phyloP scores from a whole-genome alignment of 1,140 invertebrate genomes.

The Asobara japonica region DNA sequence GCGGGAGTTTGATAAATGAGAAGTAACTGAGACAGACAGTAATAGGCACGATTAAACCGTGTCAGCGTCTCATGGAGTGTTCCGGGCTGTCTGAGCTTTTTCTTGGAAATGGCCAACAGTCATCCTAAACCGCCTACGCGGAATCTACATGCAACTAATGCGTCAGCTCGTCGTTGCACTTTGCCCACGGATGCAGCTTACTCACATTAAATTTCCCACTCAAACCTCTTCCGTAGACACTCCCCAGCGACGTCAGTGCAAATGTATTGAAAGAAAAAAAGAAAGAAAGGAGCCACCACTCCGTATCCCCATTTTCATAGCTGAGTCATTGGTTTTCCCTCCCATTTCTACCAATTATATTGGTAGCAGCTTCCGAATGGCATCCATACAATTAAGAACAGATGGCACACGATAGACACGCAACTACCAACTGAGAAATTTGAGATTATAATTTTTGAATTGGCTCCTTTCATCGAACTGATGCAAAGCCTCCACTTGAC shows the following conservation, averaged over 20 bases:
- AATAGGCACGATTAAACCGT: slow-evolving; percentile 1
- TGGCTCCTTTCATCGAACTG: too few species aligned
- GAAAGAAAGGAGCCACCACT: too few species aligned
- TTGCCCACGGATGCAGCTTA: slow-evolving; percentile 8
- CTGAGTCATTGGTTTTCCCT: too few species aligned
- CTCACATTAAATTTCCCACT: neutral
- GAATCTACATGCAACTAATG: neutral
- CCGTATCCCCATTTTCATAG: too few species aligned
- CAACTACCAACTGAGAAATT: too few species aligned
- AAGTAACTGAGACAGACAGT: neutral
- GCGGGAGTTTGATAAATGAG: neutral
- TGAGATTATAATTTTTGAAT: too few species aligned
- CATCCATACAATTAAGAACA: neutral
- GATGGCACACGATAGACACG: too few species aligned
- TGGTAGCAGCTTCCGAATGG: neutral
- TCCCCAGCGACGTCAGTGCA: too few species aligned
- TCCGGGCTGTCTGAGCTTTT: slow-evolving; percentile 6
- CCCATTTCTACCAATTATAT: neutral
- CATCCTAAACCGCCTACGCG: slow-evolving; percentile 1
- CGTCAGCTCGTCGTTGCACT: neutral
- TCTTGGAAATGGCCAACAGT: neutral
- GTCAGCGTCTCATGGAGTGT: neutral
- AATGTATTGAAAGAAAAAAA: too few species aligned
- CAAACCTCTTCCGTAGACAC: too few species aligned
- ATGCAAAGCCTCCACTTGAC: neutral